Base-by-base conservation (phyloP, 2,113 vertebrate genomes). In the Glaucomys volans region DNA sequence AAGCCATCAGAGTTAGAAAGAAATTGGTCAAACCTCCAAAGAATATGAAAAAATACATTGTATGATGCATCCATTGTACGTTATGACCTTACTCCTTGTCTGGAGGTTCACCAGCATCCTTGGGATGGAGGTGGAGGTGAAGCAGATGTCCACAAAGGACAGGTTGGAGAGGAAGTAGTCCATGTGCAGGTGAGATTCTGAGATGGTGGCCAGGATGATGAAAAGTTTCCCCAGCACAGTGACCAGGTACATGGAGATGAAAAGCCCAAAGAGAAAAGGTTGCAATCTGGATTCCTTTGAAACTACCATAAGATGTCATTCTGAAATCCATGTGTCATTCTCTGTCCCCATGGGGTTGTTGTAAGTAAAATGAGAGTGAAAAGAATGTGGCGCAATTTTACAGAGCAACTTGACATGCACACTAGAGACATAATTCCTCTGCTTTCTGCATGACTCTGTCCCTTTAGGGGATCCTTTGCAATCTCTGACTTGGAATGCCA, bases 151-250 rank as follows among this genome's bases (percentile, higher is more conserved):
- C 18, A 62, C 71, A 76, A 93, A 77, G 28, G 91, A 93, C 59
- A 93, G 72, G 14, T 93, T 93, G n/a, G 72, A 85, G 10, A 86
- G 91, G 59, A 93, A 86, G 22, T 86, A 86, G 59, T 93, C 86
- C 91, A 93, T 86, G 82, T 93, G 91, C 16, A 93, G 59, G 75
- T 44, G 62, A 26, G 87, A 18, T 12, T 90, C 62, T 30, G 44
- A 67, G 24, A 67, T 18, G 17, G 57, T 90, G 44, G 75, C 87
- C n/a, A 79, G 87, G 8, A 35, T 44, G 32, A 93, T 69, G 64
- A 90, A 75, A 17, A 90, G 72, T 44, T 90, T 90, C 5, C 87
- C 87, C 52, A 37, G 35, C 35, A 90, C 24, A 16, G 87, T 90
- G 72, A 67, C 91, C 62, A 93, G 28, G 47, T 77, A 86, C 59